phyloP scores from a whole-genome alignment of 2,888 invertebrate genomes.

The Podabrus alpinus region DNA sequence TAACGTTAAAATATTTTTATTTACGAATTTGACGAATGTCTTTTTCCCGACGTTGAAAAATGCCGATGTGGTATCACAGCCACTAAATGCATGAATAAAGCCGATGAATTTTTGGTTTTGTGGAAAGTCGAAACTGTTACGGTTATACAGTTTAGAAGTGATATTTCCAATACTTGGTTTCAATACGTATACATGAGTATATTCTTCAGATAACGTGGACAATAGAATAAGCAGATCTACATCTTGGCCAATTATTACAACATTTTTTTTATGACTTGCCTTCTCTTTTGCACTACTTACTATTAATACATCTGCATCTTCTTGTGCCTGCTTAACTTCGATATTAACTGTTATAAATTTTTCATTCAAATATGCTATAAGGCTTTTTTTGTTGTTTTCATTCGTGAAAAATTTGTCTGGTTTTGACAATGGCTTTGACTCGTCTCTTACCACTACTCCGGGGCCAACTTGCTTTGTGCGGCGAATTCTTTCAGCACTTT shows the following conservation, averaged over 20 bases:
- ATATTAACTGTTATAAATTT: neutral
- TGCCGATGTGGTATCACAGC: neutral
- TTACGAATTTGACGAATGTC: neutral
- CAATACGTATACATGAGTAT: too few relatives aligned
- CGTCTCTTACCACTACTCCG: neutral
- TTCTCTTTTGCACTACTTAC: neutral
- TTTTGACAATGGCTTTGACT: neutral
- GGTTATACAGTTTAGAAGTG: too few relatives aligned
- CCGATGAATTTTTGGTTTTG: neutral
- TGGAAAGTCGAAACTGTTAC: too few relatives aligned
- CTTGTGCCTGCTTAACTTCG: too few relatives aligned
- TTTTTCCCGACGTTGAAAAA: neutral
- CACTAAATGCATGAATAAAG: neutral
- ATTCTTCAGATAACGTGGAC: neutral
- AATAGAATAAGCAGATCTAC: neutral
- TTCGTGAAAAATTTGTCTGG: neutral
- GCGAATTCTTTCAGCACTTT: neutral
- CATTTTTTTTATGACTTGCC: neutral
- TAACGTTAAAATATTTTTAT: too few relatives aligned
- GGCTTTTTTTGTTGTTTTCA: neutral
- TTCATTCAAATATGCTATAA: neutral
- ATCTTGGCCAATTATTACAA: neutral
- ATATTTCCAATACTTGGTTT: too few relatives aligned
- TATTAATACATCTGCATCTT: neutral
- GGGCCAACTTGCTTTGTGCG: neutral